phyloP scores from a whole-genome alignment of 2,113 vertebrate genomes.

The Orthonyx spaldingii region DNA sequence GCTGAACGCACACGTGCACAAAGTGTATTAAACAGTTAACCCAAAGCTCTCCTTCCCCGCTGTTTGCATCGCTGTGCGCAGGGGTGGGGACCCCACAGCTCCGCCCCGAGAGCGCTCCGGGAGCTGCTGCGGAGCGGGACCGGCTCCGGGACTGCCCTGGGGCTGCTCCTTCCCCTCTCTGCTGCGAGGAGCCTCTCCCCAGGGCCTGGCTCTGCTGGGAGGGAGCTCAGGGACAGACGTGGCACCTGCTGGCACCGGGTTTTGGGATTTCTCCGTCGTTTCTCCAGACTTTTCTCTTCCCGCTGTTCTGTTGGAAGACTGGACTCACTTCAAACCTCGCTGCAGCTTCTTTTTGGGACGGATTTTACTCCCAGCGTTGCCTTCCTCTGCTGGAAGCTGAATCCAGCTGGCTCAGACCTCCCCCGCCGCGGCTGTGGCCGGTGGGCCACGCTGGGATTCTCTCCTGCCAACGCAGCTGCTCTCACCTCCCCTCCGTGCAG shows the following conservation, averaged over 20 bases:
- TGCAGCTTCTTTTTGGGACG: neutral
- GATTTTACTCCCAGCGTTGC: neutral
- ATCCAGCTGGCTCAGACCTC: neutral
- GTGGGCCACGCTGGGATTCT: neutral
- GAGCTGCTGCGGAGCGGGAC: neutral
- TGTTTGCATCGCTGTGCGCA: conserved; percentile 26
- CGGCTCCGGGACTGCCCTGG: neutral
- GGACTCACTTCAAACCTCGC: neutral
- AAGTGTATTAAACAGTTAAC: conserved; percentile 69
- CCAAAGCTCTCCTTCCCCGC: conserved; percentile 62
- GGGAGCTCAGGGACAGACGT: neutral
- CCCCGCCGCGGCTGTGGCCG: neutral
- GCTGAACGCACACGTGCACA: conserved; percentile 71
- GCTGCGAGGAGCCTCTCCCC: accelerated
- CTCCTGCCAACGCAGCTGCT: neutral
- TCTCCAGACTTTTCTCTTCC: neutral
- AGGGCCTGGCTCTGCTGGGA: neutral
- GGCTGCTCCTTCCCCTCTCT: neutral
- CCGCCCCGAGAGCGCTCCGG: accelerated
- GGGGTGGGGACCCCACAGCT: neutral
- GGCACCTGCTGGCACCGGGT: neutral
- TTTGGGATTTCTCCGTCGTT: neutral
- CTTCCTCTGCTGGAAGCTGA: neutral
- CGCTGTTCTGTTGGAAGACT: neutral
- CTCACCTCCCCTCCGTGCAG: neutral